Evolutionary conservation across 2,888 invertebrate genomes (phyloP).

Genomic region (Colostygia pectinataria): DNA sequence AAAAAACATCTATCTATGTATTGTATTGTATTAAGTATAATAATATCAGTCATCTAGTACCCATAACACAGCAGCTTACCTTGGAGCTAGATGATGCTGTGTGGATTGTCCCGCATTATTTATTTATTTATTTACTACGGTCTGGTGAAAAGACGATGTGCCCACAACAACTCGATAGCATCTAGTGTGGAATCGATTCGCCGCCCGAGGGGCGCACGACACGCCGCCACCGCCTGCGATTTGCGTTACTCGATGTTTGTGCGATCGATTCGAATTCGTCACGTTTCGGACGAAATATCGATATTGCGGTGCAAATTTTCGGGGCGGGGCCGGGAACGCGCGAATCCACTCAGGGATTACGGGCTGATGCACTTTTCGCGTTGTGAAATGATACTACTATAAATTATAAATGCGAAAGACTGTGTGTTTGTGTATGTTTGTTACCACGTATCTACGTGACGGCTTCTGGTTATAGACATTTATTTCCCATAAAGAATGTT

Average conservation of each 20-base stretch:
- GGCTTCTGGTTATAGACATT: too few species aligned
- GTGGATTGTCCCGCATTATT: too few species aligned
- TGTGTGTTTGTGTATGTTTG: too few species aligned
- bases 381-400: neutral
- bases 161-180: slow-evolving; percentile 27
- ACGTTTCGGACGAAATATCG: slow-evolving; percentile 58
- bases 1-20: too few species aligned
- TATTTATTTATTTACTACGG: too few species aligned
- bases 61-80: too few species aligned
- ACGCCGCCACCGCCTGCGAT: slow-evolving; percentile 59
- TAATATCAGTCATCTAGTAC: too few species aligned
- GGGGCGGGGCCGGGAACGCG: slow-evolving; percentile 60
- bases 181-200: slow-evolving; percentile 24
- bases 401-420: too few species aligned
- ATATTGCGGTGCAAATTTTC: slow-evolving; percentile 58
- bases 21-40: too few species aligned
- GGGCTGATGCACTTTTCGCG: slow-evolving; percentile 26
- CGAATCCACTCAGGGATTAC: slow-evolving; percentile 31
- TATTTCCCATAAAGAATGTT: too few species aligned
- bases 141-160: slow-evolving; percentile 36
- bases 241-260: slow-evolving; percentile 60
- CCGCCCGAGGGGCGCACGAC: slow-evolving; percentile 57
- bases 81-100: too few species aligned
- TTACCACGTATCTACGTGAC: too few species aligned
- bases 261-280: slow-evolving; percentile 67